phyloP scores from a whole-genome alignment of 2,888 invertebrate species.

The Rhorus exstirpatorius region DNA sequence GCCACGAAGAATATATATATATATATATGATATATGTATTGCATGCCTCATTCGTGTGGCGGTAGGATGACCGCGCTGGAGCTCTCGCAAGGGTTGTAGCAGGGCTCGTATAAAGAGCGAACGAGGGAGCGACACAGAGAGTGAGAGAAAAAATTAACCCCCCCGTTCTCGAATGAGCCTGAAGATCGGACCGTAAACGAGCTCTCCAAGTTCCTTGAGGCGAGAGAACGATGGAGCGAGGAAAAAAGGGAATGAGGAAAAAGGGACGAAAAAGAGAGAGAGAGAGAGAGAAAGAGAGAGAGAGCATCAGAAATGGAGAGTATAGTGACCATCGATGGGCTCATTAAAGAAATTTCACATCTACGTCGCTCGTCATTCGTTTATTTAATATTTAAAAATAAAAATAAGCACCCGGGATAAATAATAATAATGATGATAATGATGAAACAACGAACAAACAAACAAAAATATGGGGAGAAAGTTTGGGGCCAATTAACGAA shows the following conservation, averaged over 20 bases:
- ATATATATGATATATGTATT: background rate
- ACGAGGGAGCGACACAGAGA: slow-evolving; percentile 14
- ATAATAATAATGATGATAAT: slow-evolving; percentile 44
- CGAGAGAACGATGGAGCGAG: slow-evolving; percentile 63
- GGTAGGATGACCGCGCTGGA: slow-evolving; percentile 47
- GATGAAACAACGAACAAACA: slow-evolving; percentile 14
- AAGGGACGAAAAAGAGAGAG: slow-evolving; percentile 23
- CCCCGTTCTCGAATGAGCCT: slow-evolving; percentile 44
- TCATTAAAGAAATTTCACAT: slow-evolving; percentile 8
- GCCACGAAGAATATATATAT: slow-evolving; percentile 8
- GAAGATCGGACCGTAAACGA: slow-evolving; percentile 55
- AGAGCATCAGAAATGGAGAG: slow-evolving; percentile 4
- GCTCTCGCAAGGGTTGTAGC: slow-evolving; percentile 13
- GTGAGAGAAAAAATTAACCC: slow-evolving; percentile 69
- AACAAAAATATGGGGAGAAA: slow-evolving; percentile 69
- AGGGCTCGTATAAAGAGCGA: slow-evolving; percentile 15
- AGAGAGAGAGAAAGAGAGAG: slow-evolving; percentile 57
- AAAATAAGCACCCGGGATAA: slow-evolving; percentile 12
- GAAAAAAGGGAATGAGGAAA: slow-evolving; percentile 40
- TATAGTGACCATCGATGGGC: slow-evolving; percentile 27
- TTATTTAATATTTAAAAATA: slow-evolving; percentile 63
- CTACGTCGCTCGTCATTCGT: slow-evolving; percentile 26
- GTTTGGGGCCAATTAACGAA: slow-evolving; percentile 83
- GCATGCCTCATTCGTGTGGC: slow-evolving; percentile 36
- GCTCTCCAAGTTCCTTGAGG: slow-evolving; percentile 70